Base-by-base conservation (phyloP, 2,888 invertebrate species). In the Lasioglossum figueresi region DNA sequence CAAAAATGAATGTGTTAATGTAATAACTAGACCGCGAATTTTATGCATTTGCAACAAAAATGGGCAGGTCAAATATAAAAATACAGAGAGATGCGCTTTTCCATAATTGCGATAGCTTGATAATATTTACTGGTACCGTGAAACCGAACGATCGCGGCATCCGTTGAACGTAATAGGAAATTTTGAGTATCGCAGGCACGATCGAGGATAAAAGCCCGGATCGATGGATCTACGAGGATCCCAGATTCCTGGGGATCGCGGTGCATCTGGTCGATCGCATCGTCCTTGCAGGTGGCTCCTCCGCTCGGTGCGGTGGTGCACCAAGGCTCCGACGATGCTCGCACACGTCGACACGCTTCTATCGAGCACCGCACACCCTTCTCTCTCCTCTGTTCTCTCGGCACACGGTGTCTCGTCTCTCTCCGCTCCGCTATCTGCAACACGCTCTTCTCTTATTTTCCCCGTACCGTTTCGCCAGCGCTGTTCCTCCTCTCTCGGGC, bases 231-330 rank as follows among this genome's bases (percentile, higher is more conserved):
- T 2, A 6, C 23, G 52, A 37, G 23, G 83, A 85, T 77, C 66
- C 71, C 56, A 72, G 48, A 52, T 84, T 74, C 77, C 45, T n/a
- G 74, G 37, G 80, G 85, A 83, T 85, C 85, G 76, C 80, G 85
- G 34, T 71, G 73, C 56, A 70, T 76, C 66, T 80, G 40, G 76
- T 76, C 71, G 83, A 88, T 82, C 66, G 56, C 73, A 84, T 84
- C 56, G 72, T 82, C 84, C 88, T 82, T 88, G 84, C 88, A 91
- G 84, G 91, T 92, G 91, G 91, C 91, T 91, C 92, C 91, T 80
- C 86, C 88, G 68, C 27, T 73, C 83, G 88, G 77, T 76, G 85
- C 83, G 88, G 77, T 76, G 85, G 86, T 91, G 91, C 85, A 92
- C 92, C 88, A 87, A 90, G 83, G 85, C 87, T 88, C 34, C 19